These are phyloP conservation scores for Parus major DNA, from an alignment of 2,113 vertebrate genomes.

Conservation along the genomic window DNA sequence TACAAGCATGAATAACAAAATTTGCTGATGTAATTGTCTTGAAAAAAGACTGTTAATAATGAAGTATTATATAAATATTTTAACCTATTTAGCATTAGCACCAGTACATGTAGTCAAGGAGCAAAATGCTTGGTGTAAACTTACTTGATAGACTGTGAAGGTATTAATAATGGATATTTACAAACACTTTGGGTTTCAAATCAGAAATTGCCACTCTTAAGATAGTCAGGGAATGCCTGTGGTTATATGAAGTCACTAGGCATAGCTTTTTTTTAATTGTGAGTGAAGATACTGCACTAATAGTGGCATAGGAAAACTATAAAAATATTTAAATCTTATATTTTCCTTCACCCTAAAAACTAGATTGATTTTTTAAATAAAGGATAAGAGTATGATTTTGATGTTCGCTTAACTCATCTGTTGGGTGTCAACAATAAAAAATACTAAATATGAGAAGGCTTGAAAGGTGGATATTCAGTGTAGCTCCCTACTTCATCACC, in stretches of 20 bases:
- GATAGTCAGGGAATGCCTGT: neutral
- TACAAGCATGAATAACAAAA: neutral
- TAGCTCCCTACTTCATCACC: neutral
- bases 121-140: neutral
- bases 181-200: neutral
- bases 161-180: conserved; percentile 10
- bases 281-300: neutral
- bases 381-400: neutral
- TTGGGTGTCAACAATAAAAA: neutral
- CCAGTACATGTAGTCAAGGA: neutral
- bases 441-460: neutral
- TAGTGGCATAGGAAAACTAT: neutral
- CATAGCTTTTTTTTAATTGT: neutral
- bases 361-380: neutral
- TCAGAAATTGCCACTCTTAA: neutral
- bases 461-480: neutral
- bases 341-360: neutral
- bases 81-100: neutral
- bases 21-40: neutral
- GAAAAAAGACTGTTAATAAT: neutral
- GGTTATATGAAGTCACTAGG: neutral
- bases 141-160: neutral
- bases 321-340: neutral
- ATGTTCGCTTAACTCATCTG: neutral
- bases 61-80: conserved; percentile 31